phyloP scores from a whole-genome alignment of 2,797 vertebrate species.

The Brachyrhaphis roseni region DNA sequence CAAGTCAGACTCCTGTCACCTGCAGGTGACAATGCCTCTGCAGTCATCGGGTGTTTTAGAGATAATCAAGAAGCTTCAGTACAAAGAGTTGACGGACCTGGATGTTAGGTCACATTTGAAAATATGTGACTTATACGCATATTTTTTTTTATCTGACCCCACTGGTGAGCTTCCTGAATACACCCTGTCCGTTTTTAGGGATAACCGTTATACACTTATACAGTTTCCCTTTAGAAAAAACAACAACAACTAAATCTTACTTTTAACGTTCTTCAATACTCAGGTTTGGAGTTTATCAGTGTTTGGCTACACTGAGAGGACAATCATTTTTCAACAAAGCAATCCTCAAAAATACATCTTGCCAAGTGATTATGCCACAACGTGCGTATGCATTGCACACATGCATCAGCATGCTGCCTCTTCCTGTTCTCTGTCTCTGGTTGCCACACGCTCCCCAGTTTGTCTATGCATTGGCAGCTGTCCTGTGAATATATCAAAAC shows the following conservation, averaged over 20 bases:
- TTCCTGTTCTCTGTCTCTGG: slow-evolving; percentile 25
- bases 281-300: not conserved
- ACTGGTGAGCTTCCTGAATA: too few relatives aligned
- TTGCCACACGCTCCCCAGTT: slow-evolving; percentile 59
- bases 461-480: slow-evolving; percentile 77
- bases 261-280: not conserved
- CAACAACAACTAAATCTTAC: not conserved
- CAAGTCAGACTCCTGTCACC: too few relatives aligned
- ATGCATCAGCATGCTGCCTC: slow-evolving; percentile 9
- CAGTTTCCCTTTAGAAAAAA: too few relatives aligned
- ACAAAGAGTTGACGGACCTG: too few relatives aligned
- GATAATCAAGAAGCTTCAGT: too few relatives aligned
- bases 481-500: slow-evolving; percentile 76
- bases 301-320: not conserved
- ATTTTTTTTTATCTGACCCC: too few relatives aligned
- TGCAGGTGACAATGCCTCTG: too few relatives aligned
- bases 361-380: not conserved
- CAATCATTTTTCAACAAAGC: not conserved
- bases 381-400: not conserved
- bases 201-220: too few relatives aligned
- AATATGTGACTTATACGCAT: too few relatives aligned
- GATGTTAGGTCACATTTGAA: too few relatives aligned
- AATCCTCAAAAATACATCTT: not conserved
- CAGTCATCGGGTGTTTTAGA: too few relatives aligned
- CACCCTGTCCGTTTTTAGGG: too few relatives aligned